These are phyloP conservation scores for Channallabes apus DNA, from an alignment of 2,797 vertebrate genomes.

Conservation along the genomic window DNA sequence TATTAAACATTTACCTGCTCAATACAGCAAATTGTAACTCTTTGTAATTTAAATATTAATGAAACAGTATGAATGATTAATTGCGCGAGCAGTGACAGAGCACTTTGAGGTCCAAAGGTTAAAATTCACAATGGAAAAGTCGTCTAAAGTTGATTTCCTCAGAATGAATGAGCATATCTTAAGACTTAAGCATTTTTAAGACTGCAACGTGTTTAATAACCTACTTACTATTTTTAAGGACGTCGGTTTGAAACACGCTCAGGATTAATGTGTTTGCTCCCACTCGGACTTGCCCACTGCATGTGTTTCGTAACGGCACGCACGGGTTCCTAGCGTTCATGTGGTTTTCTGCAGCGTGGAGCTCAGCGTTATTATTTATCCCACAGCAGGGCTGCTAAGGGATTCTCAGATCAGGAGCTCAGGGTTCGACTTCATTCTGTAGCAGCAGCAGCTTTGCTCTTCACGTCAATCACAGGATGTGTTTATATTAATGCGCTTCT, in stretches of 20 bases:
- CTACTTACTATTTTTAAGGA: not conserved
- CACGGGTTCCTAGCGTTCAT: not conserved
- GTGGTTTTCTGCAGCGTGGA: not conserved
- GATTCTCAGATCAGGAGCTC: not conserved
- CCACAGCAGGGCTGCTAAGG: not conserved
- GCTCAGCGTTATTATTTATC: not conserved
- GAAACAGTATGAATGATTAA: not conserved
- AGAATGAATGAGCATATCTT: not conserved
- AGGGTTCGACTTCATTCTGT: too few species aligned
- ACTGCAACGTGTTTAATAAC: not conserved
- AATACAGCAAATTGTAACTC: not conserved
- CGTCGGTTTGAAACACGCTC: not conserved
- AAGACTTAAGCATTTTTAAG: not conserved
- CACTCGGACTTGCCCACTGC: constrained; percentile 6
- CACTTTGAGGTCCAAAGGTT: not conserved
- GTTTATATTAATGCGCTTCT: not conserved
- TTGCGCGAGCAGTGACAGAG: not conserved
- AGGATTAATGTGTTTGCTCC: not conserved
- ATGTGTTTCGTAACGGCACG: not conserved
- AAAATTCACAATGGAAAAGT: not conserved
- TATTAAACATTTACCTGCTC: not conserved
- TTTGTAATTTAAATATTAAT: not conserved
- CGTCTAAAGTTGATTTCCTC: not conserved
- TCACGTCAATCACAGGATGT: not conserved
- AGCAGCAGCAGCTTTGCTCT: not conserved